phyloP scores from a whole-genome alignment of 2,113 vertebrate species.

The Arothron firmamentum region DNA sequence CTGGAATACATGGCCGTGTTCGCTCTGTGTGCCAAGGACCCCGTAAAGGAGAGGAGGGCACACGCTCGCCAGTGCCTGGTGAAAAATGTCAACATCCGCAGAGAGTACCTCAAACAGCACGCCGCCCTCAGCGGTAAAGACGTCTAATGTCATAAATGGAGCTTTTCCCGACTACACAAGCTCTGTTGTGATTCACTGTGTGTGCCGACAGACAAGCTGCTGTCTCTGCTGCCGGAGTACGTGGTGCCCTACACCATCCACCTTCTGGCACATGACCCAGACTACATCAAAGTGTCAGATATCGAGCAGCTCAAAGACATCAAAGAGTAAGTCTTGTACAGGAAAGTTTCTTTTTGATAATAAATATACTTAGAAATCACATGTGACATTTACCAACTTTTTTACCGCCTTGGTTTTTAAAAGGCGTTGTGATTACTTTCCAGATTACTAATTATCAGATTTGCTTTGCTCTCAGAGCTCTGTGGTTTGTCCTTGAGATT shows the following conservation, averaged over 20 bases:
- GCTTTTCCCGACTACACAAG: not conserved
- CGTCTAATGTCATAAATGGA: not conserved
- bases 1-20: conserved; percentile 98
- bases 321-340: conserved; percentile 87
- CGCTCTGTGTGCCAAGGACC: conserved; percentile 96
- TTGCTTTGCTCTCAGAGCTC: conserved; percentile 75
- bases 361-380: too few species aligned
- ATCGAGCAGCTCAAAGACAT: conserved; percentile 99
- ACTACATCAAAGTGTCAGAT: conserved; percentile 97
- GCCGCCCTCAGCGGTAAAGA: conserved; percentile 90
- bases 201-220: conserved; percentile 85
- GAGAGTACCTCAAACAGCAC: conserved; percentile 98
- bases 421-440: not conserved
- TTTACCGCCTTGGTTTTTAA: too few species aligned
- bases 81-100: conserved; percentile 95
- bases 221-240: conserved; percentile 95
- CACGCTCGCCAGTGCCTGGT: conserved; percentile 96
- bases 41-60: conserved; percentile 93
- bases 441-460: not conserved
- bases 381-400: too few species aligned
- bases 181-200: not conserved
- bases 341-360: not conserved
- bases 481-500: conserved; percentile 98
- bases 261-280: conserved; percentile 95
- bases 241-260: conserved; percentile 98